Evolutionary conservation across 2,797 vertebrate genomes (phyloP).

Genomic region (Urocyon cinereoargenteus): DNA sequence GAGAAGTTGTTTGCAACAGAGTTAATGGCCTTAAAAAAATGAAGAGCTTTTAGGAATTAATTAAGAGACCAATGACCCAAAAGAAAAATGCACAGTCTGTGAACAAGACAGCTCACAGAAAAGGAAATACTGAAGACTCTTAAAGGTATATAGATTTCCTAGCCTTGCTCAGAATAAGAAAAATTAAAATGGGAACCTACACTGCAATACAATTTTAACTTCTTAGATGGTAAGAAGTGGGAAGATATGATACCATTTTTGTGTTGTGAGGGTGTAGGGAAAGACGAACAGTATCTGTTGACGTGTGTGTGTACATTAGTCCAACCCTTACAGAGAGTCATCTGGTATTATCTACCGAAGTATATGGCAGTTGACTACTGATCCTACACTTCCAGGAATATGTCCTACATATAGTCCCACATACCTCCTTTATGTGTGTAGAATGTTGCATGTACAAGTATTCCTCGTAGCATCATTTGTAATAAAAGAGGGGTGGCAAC

Average conservation of each 20-base stretch:
- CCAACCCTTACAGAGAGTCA: neutral
- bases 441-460: neutral
- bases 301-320: neutral
- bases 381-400: neutral
- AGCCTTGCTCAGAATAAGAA: neutral
- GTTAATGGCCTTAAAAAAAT: slow-evolving; percentile 28
- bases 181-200: neutral
- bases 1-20: neutral
- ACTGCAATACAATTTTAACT: neutral
- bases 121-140: neutral
- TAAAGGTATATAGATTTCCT: neutral
- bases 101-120: neutral
- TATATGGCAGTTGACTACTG: neutral
- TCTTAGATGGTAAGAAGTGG: neutral
- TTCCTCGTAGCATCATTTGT: neutral
- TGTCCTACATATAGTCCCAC: too few species aligned
- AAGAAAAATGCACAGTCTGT: neutral
- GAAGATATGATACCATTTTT: neutral
- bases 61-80: neutral
- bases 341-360: neutral
- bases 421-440: neutral
- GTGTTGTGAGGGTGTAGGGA: neutral
- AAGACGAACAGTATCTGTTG: neutral
- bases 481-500: neutral
- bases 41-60: neutral